phyloP scores from a whole-genome alignment of 2,113 vertebrate species.

The Carassius gibelio region DNA sequence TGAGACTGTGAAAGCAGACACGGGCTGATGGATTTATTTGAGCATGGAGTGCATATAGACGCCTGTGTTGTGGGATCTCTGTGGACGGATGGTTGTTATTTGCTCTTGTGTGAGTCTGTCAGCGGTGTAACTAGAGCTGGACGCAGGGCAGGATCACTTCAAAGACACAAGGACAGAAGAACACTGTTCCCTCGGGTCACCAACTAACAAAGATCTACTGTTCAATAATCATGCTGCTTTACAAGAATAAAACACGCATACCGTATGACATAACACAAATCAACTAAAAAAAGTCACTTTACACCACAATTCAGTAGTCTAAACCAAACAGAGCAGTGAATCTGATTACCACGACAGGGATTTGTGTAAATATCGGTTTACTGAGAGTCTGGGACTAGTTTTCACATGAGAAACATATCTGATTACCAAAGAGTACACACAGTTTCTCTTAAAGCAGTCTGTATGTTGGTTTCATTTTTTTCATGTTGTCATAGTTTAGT shows the following conservation, averaged over 20 bases:
- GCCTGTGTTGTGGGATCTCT: background rate
- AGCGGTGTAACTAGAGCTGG: background rate
- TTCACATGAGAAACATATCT: background rate
- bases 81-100: too few species aligned
- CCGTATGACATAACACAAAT: background rate
- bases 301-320: background rate
- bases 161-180: slow-evolving; percentile 4
- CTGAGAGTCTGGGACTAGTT: background rate
- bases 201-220: slow-evolving; percentile 5
- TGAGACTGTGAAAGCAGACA: too few species aligned
- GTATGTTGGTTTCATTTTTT: background rate
- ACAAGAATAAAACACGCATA: background rate
- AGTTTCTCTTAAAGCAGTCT: background rate
- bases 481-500: background rate
- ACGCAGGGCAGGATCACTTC: background rate
- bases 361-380: background rate
- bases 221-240: background rate
- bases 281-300: background rate
- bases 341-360: background rate
- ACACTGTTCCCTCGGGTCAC: slow-evolving; percentile 21
- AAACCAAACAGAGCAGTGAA: background rate
- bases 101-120: background rate
- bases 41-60: too few species aligned
- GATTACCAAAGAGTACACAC: background rate
- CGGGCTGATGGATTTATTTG: too few species aligned